phyloP scores from a whole-genome alignment of 2,113 vertebrate species.

The Maccullochella peelii region DNA sequence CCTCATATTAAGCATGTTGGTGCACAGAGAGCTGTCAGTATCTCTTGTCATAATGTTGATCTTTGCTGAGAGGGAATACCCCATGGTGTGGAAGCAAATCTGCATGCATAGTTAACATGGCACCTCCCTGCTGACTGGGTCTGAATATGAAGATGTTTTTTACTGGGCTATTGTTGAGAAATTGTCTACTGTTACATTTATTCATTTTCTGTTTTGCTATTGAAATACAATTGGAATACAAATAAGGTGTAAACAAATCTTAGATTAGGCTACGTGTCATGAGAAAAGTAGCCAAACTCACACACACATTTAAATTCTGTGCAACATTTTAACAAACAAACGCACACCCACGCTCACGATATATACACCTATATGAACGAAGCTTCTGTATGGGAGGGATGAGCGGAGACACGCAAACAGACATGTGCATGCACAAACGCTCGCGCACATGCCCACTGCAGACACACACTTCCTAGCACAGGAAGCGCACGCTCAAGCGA shows the following conservation, averaged over 20 bases:
- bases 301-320: background rate
- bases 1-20: constrained; percentile 46
- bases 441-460: background rate
- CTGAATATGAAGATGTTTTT: constrained; percentile 30
- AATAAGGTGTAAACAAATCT: constrained; percentile 12
- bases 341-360: background rate
- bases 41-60: constrained; percentile 67
- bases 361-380: background rate
- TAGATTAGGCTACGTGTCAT: background rate
- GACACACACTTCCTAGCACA: constrained; percentile 39
- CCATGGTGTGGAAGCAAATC: constrained; percentile 43
- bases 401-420: background rate
- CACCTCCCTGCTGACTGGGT: constrained; percentile 30
- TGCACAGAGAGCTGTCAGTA: constrained; percentile 1
- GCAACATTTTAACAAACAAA: background rate
- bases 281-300: background rate
- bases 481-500: constrained; percentile 39
- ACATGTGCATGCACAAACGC: background rate
- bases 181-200: constrained; percentile 16
- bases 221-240: constrained; percentile 39
- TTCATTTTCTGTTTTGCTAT: constrained; percentile 5
- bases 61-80: constrained; percentile 56
- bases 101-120: constrained; percentile 49
- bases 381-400: background rate
- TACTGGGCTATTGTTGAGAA: background rate